Conservation (phyloP, 2,797 vertebrate species). For the Crenichthys baileyi region DNA sequence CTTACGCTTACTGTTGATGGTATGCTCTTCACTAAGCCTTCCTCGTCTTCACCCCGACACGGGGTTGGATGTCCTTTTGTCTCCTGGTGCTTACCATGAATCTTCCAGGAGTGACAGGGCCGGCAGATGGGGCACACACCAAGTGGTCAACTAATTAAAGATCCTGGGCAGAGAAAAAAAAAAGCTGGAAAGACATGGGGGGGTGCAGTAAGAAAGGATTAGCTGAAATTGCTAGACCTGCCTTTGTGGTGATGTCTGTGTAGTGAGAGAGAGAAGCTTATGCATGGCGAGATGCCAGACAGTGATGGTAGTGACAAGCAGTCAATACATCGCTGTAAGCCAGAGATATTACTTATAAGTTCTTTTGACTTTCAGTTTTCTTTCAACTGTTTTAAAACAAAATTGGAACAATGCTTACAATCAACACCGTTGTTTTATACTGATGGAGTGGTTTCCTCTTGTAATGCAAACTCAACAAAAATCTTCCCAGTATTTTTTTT, state of each 20-base stretch:
- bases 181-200: conserved; percentile 15
- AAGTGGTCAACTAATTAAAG: conserved; percentile 70
- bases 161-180: conserved; percentile 19
- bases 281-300: conserved; percentile 10
- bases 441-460: no score
- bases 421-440: no score
- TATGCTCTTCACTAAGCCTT: neutral
- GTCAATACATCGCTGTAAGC: conserved; percentile 10
- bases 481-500: no score
- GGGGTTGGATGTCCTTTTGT: conserved; percentile 65
- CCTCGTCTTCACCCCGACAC: conserved; percentile 8
- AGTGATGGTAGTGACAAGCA: conserved; percentile 21
- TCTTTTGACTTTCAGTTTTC: neutral
- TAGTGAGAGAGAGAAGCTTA: conserved; percentile 36
- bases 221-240: conserved; percentile 22
- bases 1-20: neutral
- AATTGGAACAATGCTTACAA: neutral
- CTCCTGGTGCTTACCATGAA: conserved; percentile 71
- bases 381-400: neutral
- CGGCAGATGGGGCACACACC: conserved; percentile 68
- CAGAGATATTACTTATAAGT: neutral
- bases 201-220: conserved; percentile 28
- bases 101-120: conserved; percentile 67
- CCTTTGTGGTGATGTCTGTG: conserved; percentile 36
- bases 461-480: no score